Percentiles rank a stretch among this genome's conserved stretches.
These are phyloP conservation scores for Liasis olivaceus DNA, from an alignment of 2,797 vertebrate species.

Conservation along the genomic window DNA sequence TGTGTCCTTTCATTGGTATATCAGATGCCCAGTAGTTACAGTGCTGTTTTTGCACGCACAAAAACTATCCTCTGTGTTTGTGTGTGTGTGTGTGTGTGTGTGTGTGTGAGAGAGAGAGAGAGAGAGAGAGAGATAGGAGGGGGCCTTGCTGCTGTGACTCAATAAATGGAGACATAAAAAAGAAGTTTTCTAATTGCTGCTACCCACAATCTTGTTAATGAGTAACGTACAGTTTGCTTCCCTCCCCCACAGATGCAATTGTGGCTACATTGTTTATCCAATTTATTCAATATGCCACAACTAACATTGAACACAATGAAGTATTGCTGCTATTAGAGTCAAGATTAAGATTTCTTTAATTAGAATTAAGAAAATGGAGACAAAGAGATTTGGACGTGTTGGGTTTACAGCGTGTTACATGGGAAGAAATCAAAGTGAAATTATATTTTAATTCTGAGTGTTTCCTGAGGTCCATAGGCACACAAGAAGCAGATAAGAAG, in stretches of 20 bases:
- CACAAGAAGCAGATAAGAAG: background rate
- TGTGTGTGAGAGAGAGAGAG: background rate
- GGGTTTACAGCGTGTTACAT: slow-evolving; percentile 52
- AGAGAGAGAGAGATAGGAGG: slow-evolving; percentile 64
- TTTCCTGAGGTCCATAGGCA: background rate
- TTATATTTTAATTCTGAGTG: background rate
- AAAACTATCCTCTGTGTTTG: slow-evolving; percentile 75
- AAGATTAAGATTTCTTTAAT: slow-evolving; percentile 87
- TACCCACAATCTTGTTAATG: slow-evolving; percentile 86
- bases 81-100: background rate
- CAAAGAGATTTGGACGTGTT: slow-evolving; percentile 69
- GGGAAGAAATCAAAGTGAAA: slow-evolving; percentile 39
- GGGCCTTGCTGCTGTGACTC: slow-evolving; percentile 81
- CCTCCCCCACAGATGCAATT: slow-evolving; percentile 71
- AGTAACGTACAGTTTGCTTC: slow-evolving; percentile 84
- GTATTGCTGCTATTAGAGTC: slow-evolving; percentile 82
- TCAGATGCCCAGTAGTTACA: slow-evolving; percentile 75
- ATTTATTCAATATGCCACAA: slow-evolving; percentile 83
- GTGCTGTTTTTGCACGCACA: slow-evolving; percentile 71
- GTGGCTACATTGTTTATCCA: slow-evolving; percentile 87
- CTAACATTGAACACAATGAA: slow-evolving; percentile 85
- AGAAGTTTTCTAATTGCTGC: slow-evolving; percentile 83
- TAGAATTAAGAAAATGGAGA: slow-evolving; percentile 85
- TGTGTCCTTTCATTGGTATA: slow-evolving; percentile 84
- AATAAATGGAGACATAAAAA: slow-evolving; percentile 86